These are phyloP conservation scores for Bombylius major DNA, from an alignment of 2,888 invertebrate genomes.

Conservation along the genomic window DNA sequence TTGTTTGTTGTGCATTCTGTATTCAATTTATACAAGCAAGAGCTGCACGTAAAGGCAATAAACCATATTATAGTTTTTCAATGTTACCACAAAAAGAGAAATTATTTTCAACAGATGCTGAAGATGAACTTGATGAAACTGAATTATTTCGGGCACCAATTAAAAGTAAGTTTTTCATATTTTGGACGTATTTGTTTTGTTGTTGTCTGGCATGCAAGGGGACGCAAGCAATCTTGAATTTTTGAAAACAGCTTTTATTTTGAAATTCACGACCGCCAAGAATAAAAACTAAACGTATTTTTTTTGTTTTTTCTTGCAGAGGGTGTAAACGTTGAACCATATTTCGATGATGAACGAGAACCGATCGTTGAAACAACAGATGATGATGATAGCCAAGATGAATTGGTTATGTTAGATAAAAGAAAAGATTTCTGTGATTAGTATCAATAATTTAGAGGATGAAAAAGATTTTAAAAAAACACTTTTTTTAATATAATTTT, in stretches of 20 bases:
- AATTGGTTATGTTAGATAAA: slow-evolving; percentile 13
- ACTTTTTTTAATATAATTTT: not conserved
- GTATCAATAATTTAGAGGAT: not conserved
- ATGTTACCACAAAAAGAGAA: slow-evolving; percentile 32
- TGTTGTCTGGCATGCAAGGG: too few relatives aligned
- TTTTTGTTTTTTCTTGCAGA: slow-evolving; percentile 18
- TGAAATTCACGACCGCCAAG: not conserved
- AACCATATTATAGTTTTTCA: slow-evolving; percentile 34
- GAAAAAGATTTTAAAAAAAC: too few relatives aligned
- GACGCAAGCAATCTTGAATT: not conserved
- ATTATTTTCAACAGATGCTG: slow-evolving; percentile 28
- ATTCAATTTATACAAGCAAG: slow-evolving; percentile 28
- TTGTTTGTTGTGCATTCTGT: slow-evolving; percentile 26
- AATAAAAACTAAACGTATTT: not conserved
- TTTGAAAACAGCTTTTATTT: not conserved
- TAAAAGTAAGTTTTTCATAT: slow-evolving; percentile 27
- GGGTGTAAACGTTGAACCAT: slow-evolving; percentile 40
- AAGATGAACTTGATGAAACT: slow-evolving; percentile 31
- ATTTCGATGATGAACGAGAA: slow-evolving; percentile 58
- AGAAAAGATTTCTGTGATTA: not conserved
- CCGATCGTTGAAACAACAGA: slow-evolving; percentile 45
- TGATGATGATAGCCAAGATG: slow-evolving; percentile 39
- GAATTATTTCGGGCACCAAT: slow-evolving; percentile 34
- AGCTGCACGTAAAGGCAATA: slow-evolving; percentile 19
- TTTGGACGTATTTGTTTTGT: not conserved